A percentile compares a stretch with the other conserved stretches of the same genome.
Conservation (phyloP, 2,797 vertebrate species). For the Dendrocincla fuliginosa region DNA sequence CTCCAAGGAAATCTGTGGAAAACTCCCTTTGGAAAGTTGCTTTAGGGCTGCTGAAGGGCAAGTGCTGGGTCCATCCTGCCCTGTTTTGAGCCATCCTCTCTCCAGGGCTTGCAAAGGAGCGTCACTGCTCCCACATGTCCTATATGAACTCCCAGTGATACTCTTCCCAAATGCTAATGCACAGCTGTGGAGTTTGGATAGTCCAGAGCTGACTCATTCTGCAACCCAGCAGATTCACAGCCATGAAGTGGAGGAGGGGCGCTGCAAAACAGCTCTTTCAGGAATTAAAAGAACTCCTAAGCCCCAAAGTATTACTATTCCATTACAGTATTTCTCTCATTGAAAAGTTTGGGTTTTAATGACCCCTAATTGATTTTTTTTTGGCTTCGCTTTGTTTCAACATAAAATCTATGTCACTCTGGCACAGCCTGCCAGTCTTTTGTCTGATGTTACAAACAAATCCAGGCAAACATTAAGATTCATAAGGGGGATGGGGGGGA, state of each 20-base stretch:
- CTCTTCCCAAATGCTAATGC: conserved; percentile 59
- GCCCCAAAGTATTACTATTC: conserved; percentile 9
- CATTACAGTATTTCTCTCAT: conserved; percentile 56
- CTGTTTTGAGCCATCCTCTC: background rate
- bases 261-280: conserved; percentile 20
- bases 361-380: conserved; percentile 27
- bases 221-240: conserved; percentile 40
- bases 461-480: conserved; percentile 70
- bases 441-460: conserved; percentile 72
- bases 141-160: conserved; percentile 1
- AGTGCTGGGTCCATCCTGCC: background rate
- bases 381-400: conserved; percentile 48
- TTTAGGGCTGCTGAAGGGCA: background rate
- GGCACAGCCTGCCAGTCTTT: conserved; percentile 60
- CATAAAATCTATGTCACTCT: conserved; percentile 56
- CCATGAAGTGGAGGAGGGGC: conserved; percentile 46
- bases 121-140: conserved; percentile 21
- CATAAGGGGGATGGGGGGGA: conserved; percentile 52
- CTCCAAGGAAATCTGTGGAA: background rate
- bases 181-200: conserved; percentile 58
- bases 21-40: background rate
- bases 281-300: conserved; percentile 33
- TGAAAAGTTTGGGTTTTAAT: conserved; percentile 52
- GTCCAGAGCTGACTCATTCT: conserved; percentile 65
- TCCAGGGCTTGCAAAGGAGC: background rate